Percentiles rank a stretch among this genome's conserved stretches.
Conservation (phyloP, 2,797 vertebrate species). For the Sebastes oblongus region DNA sequence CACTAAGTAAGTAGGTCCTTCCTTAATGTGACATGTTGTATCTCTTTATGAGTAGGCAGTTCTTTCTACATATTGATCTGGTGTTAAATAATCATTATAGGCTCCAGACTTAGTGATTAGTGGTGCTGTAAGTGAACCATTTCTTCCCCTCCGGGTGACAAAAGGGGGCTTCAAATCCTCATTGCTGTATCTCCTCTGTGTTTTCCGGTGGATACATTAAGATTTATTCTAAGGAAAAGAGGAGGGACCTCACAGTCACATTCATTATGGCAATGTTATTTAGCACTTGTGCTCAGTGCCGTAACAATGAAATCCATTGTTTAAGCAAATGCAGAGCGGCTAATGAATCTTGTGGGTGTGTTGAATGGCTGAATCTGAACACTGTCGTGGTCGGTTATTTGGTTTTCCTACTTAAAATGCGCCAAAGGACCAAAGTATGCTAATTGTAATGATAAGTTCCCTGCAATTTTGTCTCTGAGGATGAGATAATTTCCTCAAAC, state of each 20-base stretch:
- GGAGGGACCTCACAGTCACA: not conserved
- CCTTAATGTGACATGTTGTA: conserved; percentile 58
- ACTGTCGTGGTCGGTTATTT: conserved; percentile 5
- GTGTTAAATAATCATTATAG: conserved; percentile 72
- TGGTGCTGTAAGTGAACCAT: conserved; percentile 61
- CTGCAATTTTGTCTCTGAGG: conserved; percentile 73
- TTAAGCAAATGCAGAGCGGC: conserved; percentile 6
- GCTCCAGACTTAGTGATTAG: conserved; percentile 68
- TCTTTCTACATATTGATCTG: conserved; percentile 71
- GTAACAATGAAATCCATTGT: conserved; percentile 17
- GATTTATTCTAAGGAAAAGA: conserved; percentile 54
- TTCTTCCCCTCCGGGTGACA: conserved; percentile 32
- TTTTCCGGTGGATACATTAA: conserved; percentile 24
- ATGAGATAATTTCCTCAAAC: conserved; percentile 78
- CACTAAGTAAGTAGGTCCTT: conserved; percentile 23
- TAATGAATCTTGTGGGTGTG: conserved; percentile 7
- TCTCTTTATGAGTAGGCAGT: conserved; percentile 58
- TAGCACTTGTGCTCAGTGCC: not conserved
- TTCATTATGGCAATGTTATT: conserved; percentile 12
- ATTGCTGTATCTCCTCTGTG: conserved; percentile 28
- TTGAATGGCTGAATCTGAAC: conserved; percentile 11
- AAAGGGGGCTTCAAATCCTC: conserved; percentile 30
- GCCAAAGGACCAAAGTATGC: conserved; percentile 62
- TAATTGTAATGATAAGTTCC: conserved; percentile 72
- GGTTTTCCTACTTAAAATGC: conserved; percentile 45